Base-by-base conservation (phyloP, 2,888 invertebrate genomes). In the Mechanitis mazaeus region DNA sequence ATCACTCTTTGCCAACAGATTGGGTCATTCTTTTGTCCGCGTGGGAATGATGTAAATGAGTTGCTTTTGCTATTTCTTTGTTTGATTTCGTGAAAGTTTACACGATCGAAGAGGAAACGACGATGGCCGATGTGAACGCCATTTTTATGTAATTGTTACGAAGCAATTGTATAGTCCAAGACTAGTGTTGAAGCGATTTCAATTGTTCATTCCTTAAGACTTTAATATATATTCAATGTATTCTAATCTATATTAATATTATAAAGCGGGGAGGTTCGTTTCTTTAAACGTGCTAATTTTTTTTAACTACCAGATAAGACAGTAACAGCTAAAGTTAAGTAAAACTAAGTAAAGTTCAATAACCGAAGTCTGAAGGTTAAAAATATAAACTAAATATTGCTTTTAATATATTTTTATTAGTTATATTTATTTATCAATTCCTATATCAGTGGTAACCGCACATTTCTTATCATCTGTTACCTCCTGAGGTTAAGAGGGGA, bases 61-160 rank as follows among this genome's bases (percentile, higher is more conserved):
- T 80, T 76, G 76, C 81, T 83, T 20, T 86, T 84, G 84, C 87
- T 87, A 87, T 88, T 87, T 89, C 89, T 89, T 89, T 89, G 89
- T 89, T 89, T 89, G 89, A 89, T 89, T 87, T 89, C 87, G 89
- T 88, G 89, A 89, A 89, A 89, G 88, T 90, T 86, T 87, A 88
- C 87, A 87, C 88, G 88, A 88, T 87, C 85, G 88, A 85, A 81
- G 83, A 85, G 87, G 88, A 87, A 88, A 86, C 84, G 85, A 68
- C 84, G 80, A 77, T 81, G 81, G 81, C 75, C 75, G 85, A 85
- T 89, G 89, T 87, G 89, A 88, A 87, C 88, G 86, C 77, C 80
- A 85, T 87, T 88, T 89, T 88, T 89, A 89, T 89, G 88, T 90
- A 90, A 90, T 90, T 89, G 87, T 89, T 90, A 87, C 87, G 85